Conservation (phyloP, 2,113 vertebrate genomes). For the Sinosuthora webbiana region DNA sequence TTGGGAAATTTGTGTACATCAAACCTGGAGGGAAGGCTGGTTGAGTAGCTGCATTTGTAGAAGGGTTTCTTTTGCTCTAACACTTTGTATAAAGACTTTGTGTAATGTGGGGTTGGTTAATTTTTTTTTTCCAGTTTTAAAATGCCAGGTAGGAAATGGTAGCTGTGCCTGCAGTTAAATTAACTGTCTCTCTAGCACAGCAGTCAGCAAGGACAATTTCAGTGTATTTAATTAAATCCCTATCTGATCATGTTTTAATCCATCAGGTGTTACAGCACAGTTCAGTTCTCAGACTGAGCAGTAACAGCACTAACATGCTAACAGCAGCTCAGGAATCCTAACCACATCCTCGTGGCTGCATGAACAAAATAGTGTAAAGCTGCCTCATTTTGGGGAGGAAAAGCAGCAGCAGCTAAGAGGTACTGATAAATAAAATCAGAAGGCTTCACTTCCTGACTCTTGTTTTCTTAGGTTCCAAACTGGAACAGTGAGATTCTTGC, state of each 20-base stretch:
- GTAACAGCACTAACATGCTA: background rate
- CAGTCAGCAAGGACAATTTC: background rate
- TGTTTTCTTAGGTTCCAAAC: conserved; percentile 83
- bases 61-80: background rate
- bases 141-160: background rate
- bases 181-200: background rate
- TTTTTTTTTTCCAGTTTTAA: background rate
- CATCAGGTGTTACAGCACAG: background rate
- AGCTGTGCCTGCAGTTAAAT: background rate
- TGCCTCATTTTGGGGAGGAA: background rate
- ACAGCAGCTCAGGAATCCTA: background rate
- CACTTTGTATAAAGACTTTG: background rate
- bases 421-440: background rate
- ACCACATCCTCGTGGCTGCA: background rate
- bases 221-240: background rate
- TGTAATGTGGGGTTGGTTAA: rapidly evolving
- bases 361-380: background rate
- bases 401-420: background rate
- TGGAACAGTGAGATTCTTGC: conserved; percentile 90
- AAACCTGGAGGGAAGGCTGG: background rate
- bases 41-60: background rate
- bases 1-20: background rate
- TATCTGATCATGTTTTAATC: background rate
- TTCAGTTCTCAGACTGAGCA: background rate
- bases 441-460: background rate